Percentiles rank a stretch among this genome's conserved stretches.
These are phyloP conservation scores for Oryzias curvinotus DNA, from an alignment of 2,113 vertebrate species.

Conservation along the genomic window DNA sequence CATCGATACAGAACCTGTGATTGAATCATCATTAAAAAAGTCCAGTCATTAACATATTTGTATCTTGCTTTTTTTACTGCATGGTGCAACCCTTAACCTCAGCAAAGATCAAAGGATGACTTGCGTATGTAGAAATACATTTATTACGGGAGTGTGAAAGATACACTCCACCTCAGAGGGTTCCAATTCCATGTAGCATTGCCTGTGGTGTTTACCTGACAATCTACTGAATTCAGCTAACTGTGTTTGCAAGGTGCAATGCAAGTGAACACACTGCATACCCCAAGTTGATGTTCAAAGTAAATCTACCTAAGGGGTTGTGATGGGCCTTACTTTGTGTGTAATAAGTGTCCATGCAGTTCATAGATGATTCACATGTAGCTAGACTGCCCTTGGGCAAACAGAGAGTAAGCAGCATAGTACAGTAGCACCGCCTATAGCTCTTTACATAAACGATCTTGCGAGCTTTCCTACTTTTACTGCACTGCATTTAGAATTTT, in stretches of 20 bases:
- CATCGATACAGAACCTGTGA: too few species aligned
- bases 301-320: not conserved
- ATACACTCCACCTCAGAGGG: not conserved
- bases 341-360: not conserved
- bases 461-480: too few species aligned
- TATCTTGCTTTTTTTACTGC: conserved; percentile 1
- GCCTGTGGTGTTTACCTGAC: conserved; percentile 15
- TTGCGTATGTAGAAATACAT: conserved; percentile 5
- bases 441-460: too few species aligned
- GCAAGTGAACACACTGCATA: not conserved
- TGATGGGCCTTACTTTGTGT: not conserved
- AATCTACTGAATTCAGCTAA: not conserved
- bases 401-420: not conserved
- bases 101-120: conserved; percentile 7
- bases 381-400: conserved; percentile 1
- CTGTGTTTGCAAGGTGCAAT: conserved; percentile 17
- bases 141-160: conserved; percentile 5
- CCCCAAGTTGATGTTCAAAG: not conserved
- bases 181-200: not conserved
- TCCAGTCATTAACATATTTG: conserved; percentile 6
- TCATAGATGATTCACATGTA: not conserved
- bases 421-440: not conserved
- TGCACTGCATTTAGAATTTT: too few species aligned
- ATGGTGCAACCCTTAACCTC: not conserved
- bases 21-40: not conserved